Conservation (phyloP, 2,113 vertebrate genomes). For the Microcebus lehilahytsara region DNA sequence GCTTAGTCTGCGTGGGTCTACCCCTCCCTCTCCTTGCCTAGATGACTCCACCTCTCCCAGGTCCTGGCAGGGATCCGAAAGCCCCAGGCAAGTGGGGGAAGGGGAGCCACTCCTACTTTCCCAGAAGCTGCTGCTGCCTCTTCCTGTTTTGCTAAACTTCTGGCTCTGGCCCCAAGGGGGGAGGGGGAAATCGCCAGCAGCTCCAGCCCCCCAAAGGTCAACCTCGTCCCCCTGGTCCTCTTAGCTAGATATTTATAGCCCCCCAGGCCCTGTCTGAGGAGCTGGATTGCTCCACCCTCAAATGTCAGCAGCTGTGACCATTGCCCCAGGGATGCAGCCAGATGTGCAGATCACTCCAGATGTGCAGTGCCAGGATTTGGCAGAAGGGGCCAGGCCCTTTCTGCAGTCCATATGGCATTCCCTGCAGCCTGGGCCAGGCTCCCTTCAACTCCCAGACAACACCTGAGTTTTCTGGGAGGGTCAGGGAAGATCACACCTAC, state of each 20-base stretch:
- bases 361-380: conserved; percentile 34
- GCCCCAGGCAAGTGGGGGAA: conserved; percentile 70
- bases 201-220: conserved; percentile 64
- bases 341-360: conserved; percentile 69
- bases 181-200: conserved; percentile 43
- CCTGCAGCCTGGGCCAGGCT: background rate
- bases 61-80: conserved; percentile 73
- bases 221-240: conserved; percentile 44
- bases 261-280: conserved; percentile 54
- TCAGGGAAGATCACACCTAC: background rate
- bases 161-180: conserved; percentile 67
- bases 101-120: conserved; percentile 75
- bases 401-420: background rate
- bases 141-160: conserved; percentile 80
- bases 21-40: background rate
- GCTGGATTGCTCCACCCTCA: conserved; percentile 50
- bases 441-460: background rate
- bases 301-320: conserved; percentile 72
- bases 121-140: conserved; percentile 75
- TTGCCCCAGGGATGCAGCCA: conserved; percentile 67
- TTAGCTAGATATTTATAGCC: conserved; percentile 75
- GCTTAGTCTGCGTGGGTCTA: background rate
- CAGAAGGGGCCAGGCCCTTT: background rate
- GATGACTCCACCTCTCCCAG: conserved; percentile 70
- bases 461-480: background rate